Evolutionary conservation across 2,113 vertebrate species (phyloP), one percentile per base, ranked within the genome.

Genomic region (Rostratula benghalensis): DNA sequence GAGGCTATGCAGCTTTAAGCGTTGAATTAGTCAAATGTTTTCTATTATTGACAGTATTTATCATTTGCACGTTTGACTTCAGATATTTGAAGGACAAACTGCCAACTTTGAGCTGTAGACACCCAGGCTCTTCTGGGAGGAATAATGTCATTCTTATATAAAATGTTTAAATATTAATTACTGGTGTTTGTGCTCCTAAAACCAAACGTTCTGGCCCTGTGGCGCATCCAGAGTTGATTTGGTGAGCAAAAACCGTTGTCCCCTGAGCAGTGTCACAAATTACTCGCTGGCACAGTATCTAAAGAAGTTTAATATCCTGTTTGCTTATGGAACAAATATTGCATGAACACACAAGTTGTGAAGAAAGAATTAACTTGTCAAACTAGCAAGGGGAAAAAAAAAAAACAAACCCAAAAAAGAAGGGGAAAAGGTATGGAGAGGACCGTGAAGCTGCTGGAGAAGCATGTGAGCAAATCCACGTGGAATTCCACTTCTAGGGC

Each of bases 61-160:
- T 94, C 85, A 35, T 5, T 48, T 45, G 48, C 60, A 21, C 10
- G 31, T 86, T 95, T 68, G 37, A 15, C 54, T 91, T 68, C 27
- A 63, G 79, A 70, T 92, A 64, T 78, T 81, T 91, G 70, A 82
- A 89, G 83, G 76, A 83, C 54, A 51, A 28, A 11, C 53, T 95
- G 94, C 88, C 92, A 93, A 17, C 45, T 84, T 46, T 31, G 65
- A 79, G 80, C 86, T 91, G 96, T 81, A 94, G 95, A 89, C 94
- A 96, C 87, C 86, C 90, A 65, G 65, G 76, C 73, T 83, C 88
- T 95, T 89, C 45, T 37, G 93, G 93, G 93, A 95, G 20, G 61
- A 86, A 92, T 94, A 92, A 89, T 88, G 93, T 94, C 88, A 95
- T 83, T 89, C 74, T 95, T 94, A 84, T 87, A 87, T 95, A 83